Base-by-base conservation (phyloP, 2,113 vertebrate species). In the Suncus etruscus region DNA sequence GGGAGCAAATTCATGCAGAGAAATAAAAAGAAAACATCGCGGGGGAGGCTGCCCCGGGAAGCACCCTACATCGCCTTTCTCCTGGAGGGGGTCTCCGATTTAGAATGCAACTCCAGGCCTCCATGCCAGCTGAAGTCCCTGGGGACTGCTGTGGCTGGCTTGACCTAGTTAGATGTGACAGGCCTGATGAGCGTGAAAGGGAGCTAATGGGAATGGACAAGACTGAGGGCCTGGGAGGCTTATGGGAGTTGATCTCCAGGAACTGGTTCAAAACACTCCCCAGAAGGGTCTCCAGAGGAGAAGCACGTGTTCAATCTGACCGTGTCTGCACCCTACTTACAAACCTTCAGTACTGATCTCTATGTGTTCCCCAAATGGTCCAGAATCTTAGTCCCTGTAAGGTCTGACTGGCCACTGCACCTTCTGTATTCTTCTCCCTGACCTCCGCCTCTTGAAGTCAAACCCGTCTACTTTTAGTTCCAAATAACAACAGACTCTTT, bases 91-190 rank as follows among this genome's bases (percentile, higher is more conserved):
- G 9, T 22, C 70, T 32, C 70, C 20, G 47, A 32, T 27, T 65
- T 15, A 65, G 61, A 14, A 1, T 48, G 63, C 24, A 39, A 77
- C 90, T 58, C 47, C 54, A 68, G 50, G 48, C 80, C 92, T 16
- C 58, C 18, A 61, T 15, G 58, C 58, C 22, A 20, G 8, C 58
- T 20, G 22, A 87, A 61, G 80, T 77, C 87, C 93, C 68, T 72
- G n/a, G 32, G 87, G 88, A 29, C 24, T 70, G 80, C 92, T 89
- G 50, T 81, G 90, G 31, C 73, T 83, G n/a, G 66, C 47, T 80
- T 94, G 96, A 96, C 95, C 96, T 94, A 93, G 31, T 97, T 97
- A 83, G 77, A 88, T 54, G 50, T 54, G 96, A 94, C 95, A 81
- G 6, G 74, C 54, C 68, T 72, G 73, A 74, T 65, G 63, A 79